Base-by-base conservation (phyloP, 2,113 vertebrate genomes). In the Halichoerus grypus region DNA sequence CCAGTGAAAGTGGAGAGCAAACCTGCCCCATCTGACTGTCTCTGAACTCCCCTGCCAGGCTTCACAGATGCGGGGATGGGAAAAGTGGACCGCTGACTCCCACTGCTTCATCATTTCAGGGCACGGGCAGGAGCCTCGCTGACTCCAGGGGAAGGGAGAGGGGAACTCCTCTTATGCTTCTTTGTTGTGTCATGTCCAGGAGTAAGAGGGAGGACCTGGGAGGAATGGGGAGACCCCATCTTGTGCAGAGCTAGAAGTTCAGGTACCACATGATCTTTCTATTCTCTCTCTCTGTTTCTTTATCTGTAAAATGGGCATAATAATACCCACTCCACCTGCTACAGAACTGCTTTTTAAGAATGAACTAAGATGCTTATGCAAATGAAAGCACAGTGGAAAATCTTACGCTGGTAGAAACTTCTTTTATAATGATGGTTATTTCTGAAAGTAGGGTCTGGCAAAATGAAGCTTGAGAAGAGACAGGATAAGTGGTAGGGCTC, bases 21-120 rank as follows among this genome's bases (percentile, higher is more conserved):
- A 0, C 55, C 83, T 1, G 9, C 19, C 16, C n/a, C 9, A 1
- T 12, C 33, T 15, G 14, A 4, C 1, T 24, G 36, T 22, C 22
- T 57, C 26, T n/a, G 12, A 86, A 49, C 63, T 12, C 1, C 26
- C 1, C 5, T 18, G 10, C 33, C 1, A 2, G 76, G 76, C 61
- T 59, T 28, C 67, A 33, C 14, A 5, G 28, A 21, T 39, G 2
- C 10, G 1, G 12, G 69, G 10, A 0, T 3, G 39, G 61, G 24
- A 39, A 19, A 2, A 19, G 13, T 0, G 19, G 19, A 21, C 4
- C 21, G 8, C 15, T 1, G 46, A 19, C 3, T 1, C 39, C 42
- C 18, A 0, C n/a, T 7, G 46, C 26, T 53, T 31, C 51, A 15
- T 5, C 18, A 6, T 7, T 79, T 21, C 26, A 7, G 63, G 24